Conservation (phyloP, 1,140 invertebrate genomes). For the Drosophila tropicalis region DNA sequence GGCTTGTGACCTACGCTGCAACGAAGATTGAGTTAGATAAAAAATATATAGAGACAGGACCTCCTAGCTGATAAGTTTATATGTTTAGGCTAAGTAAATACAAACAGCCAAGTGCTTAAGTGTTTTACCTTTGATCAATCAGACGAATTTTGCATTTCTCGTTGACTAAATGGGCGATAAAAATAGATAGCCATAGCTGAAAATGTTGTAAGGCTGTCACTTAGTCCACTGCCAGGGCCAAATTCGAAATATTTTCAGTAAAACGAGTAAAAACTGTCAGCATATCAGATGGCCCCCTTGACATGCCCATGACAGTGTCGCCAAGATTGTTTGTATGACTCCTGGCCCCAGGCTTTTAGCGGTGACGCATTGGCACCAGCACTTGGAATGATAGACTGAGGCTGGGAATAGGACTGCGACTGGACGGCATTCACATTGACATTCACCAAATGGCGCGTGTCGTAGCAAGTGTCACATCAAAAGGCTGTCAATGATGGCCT, state of each 20-base stretch:
- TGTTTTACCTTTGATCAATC: constrained; percentile 57
- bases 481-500: constrained; percentile 47
- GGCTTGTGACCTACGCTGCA: constrained; percentile 65
- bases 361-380: constrained; percentile 58
- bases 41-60: not conserved
- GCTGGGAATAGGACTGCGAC: not conserved
- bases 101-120: constrained; percentile 31
- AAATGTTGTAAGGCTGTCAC: constrained; percentile 61
- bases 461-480: constrained; percentile 53
- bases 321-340: constrained; percentile 58
- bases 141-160: constrained; percentile 19
- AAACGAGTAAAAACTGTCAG: constrained; percentile 71
- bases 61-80: constrained; percentile 50
- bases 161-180: constrained; percentile 50
- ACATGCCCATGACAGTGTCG: constrained; percentile 71
- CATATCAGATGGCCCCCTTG: constrained; percentile 68
- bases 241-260: constrained; percentile 30
- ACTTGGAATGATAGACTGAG: not conserved
- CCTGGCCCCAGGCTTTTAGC: constrained; percentile 47
- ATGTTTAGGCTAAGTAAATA: constrained; percentile 48
- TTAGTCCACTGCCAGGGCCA: constrained; percentile 47
- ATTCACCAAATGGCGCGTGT: constrained; percentile 47
- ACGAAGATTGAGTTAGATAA: constrained; percentile 37
- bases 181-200: constrained; percentile 55
- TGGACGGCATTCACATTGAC: constrained; percentile 36